Evolutionary conservation across 1,140 invertebrate genomes (phyloP), one percentile per base, ranked within the genome.

Genomic region (Philopotamus ludificatus): DNA sequence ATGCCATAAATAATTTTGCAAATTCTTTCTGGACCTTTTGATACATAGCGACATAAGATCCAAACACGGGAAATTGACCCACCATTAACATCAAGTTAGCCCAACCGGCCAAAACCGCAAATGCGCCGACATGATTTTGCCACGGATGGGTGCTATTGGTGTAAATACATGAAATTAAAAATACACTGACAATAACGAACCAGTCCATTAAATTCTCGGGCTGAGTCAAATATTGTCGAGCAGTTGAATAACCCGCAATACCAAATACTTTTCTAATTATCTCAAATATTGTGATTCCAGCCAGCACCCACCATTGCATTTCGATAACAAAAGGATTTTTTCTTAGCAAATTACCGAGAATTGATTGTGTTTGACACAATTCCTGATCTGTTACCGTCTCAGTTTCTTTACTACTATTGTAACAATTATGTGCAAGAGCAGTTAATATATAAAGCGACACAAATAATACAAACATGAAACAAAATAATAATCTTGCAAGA

Each of bases 11-110:
- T 9, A 94, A 79, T 73, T 93, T 92, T 18, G 88, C 87, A 59
- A 94, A 91, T 81, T 93, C 91, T 20, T 87, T 89, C 72, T 92
- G 89, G 0, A 92, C 90, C 73, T 88, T 87, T 0, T 89, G 90
- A 66, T 91, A 93, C 90, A 92, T 93, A 0, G 91, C 90, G 9
- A 93, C 89, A 73, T 93, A 94, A 0, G 90, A 88, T 21, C 91
- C 91, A 74, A 93, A 92, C 55, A 91, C 83, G 1, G 91, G 91
- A 18, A 93, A 77, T 70, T 93, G 89, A 1, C 91, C 91, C 44
- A 93, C 88, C 88, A 93, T 91, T 67, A 91, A 79, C 89, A 94
- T 92, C 1, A 93, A 77, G 77, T 93, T 91, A 1, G 88, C 89
- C 91, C 91, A 93, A 10, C 88, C 90, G 25, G 89, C 86, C 4